These are phyloP conservation scores for Bubalus kerabau DNA, from an alignment of 2,113 vertebrate species.

Conservation along the genomic window DNA sequence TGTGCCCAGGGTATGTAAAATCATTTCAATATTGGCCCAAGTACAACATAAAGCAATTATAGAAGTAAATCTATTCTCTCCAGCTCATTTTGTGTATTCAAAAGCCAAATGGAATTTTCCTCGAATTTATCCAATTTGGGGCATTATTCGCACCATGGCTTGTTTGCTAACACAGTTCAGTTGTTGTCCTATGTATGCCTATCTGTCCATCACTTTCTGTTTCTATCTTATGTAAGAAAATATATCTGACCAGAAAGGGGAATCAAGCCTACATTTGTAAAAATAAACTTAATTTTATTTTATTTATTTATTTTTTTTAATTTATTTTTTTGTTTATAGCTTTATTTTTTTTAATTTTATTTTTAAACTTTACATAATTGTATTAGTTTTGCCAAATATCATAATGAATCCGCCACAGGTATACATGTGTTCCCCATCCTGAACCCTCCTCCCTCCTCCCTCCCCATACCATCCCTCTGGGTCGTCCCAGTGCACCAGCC, in stretches of 20 bases:
- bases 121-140: conserved; percentile 20
- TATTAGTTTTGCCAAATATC: no score
- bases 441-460: no score
- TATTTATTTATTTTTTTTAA: no score
- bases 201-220: background rate
- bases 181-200: background rate
- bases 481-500: no score
- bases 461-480: no score
- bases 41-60: conserved; percentile 46
- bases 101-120: conserved; percentile 47
- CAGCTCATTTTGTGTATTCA: conserved; percentile 6
- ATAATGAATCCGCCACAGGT: no score
- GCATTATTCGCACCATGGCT: background rate
- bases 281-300: background rate
- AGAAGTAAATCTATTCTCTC: conserved; percentile 55
- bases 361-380: no score
- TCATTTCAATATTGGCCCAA: conserved; percentile 36
- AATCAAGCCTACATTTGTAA: background rate
- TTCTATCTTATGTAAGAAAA: background rate
- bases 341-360: no score
- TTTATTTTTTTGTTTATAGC: no score
- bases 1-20: background rate
- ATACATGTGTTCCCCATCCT: no score
- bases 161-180: background rate
- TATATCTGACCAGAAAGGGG: background rate